These are phyloP conservation scores for Ceyx margarethae DNA, from an alignment of 2,113 vertebrate species.

Conservation along the genomic window DNA sequence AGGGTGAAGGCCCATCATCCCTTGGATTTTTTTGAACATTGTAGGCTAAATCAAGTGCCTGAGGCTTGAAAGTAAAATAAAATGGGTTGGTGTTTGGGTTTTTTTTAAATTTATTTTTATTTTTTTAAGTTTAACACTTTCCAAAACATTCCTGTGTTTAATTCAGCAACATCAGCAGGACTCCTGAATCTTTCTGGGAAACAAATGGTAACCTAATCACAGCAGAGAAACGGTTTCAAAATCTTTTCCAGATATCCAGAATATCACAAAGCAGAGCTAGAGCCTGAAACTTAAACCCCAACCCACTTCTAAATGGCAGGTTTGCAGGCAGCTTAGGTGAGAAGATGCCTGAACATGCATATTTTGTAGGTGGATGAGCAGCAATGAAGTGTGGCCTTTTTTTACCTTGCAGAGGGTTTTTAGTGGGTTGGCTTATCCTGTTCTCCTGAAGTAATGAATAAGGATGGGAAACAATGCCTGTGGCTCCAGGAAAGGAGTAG, in stretches of 20 bases:
- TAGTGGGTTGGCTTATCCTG: not conserved
- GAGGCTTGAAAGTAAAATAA: not conserved
- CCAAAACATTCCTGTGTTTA: not conserved
- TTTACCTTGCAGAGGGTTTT: not conserved
- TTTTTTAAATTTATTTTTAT: not conserved
- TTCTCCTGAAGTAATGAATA: not conserved
- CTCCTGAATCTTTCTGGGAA: not conserved
- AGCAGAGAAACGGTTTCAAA: not conserved
- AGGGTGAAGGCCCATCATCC: not conserved
- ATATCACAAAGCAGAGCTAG: not conserved
- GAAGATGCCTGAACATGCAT: slow-evolving; percentile 15
- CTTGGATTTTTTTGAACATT: not conserved
- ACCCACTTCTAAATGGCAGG: slow-evolving; percentile 16
- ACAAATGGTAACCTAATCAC: not conserved
- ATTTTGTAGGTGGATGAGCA: slow-evolving; percentile 30
- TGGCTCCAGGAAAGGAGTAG: not conserved
- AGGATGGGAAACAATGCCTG: not conserved
- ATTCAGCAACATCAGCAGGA: not conserved
- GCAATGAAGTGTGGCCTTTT: not conserved
- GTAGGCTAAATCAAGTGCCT: not conserved
- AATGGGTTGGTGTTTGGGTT: no score
- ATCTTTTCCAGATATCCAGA: not conserved
- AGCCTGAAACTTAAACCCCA: not conserved
- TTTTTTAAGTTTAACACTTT: not conserved
- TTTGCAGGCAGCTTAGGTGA: slow-evolving; percentile 6